phyloP scores from a whole-genome alignment of 2,888 invertebrate species.

The Eutolmus rufibarbis region DNA sequence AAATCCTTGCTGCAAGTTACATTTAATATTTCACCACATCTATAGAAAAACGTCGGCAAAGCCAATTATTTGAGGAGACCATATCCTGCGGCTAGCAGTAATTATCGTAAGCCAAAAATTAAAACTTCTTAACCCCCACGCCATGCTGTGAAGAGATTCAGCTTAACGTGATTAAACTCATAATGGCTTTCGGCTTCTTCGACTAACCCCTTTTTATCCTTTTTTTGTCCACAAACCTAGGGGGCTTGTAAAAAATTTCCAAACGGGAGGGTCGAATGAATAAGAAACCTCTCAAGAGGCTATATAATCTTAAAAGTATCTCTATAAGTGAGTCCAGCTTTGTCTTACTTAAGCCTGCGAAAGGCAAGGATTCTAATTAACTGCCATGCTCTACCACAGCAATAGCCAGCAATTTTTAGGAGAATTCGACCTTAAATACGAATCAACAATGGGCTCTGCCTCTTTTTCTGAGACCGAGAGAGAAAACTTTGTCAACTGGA shows the following conservation, averaged over 20 bases:
- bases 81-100: not conserved
- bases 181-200: slow-evolving; percentile 17
- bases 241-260: slow-evolving; percentile 8
- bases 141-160: not conserved
- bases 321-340: slow-evolving; percentile 24
- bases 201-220: slow-evolving; percentile 24
- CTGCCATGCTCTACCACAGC: not conserved
- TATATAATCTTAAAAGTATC: slow-evolving; percentile 20
- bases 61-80: not conserved
- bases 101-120: slow-evolving; percentile 32
- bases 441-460: slow-evolving; percentile 16
- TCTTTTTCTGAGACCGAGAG: not conserved
- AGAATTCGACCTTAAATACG: not conserved
- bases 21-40: not conserved
- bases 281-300: slow-evolving; percentile 7
- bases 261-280: slow-evolving; percentile 10
- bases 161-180: slow-evolving; percentile 31
- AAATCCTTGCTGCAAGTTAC: not conserved
- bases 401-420: not conserved
- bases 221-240: slow-evolving; percentile 27
- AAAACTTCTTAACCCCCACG: slow-evolving; percentile 18
- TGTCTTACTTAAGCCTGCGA: slow-evolving; percentile 12
- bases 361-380: slow-evolving; percentile 11
- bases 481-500: slow-evolving; percentile 21
- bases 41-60: not conserved